phyloP scores from a whole-genome alignment of 2,113 vertebrate species.

The Callocephalon fimbriatum region DNA sequence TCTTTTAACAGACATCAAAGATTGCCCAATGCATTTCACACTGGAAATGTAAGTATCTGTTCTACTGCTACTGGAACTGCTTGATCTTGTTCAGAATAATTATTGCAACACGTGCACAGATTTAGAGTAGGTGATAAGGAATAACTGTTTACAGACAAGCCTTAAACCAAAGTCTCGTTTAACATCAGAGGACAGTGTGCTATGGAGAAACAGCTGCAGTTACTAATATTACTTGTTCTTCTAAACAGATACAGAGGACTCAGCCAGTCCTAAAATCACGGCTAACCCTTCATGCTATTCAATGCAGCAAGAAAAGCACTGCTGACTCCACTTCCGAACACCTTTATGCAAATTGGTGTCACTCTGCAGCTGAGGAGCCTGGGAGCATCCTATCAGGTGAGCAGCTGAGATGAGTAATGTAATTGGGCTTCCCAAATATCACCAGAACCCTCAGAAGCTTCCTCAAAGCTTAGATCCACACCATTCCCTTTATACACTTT shows the following conservation, averaged over 20 bases:
- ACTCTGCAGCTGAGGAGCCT: neutral
- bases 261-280: neutral
- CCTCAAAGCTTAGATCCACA: neutral
- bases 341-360: neutral
- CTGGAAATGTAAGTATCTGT: neutral
- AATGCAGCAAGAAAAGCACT: neutral
- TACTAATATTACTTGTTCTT: neutral
- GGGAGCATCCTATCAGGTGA: neutral
- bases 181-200: fast-evolving
- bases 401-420: neutral
- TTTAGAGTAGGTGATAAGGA: neutral
- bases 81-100: neutral
- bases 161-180: neutral
- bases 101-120: neutral
- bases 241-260: neutral
- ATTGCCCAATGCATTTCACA: neutral
- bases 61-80: neutral
- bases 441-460: neutral
- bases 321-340: neutral
- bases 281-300: neutral
- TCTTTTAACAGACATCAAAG: neutral
- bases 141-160: neutral
- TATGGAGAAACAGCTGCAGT: neutral
- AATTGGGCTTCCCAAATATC: neutral
- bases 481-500: neutral